phyloP scores from a whole-genome alignment of 2,797 vertebrate species.

The Neosilurus mollespiculum region DNA sequence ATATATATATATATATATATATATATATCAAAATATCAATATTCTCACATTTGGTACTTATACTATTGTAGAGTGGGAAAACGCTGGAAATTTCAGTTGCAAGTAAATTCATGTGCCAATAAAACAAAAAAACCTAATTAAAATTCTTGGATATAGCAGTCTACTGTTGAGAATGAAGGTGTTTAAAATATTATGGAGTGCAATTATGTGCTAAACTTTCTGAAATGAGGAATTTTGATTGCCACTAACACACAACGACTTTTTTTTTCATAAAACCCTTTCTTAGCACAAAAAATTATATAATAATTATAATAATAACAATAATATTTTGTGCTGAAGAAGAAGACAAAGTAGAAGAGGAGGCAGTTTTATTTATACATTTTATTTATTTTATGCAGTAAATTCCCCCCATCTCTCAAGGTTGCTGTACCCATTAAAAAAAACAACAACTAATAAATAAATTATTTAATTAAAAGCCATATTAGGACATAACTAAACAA shows the following conservation, averaged over 20 bases:
- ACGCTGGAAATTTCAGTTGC: conserved; percentile 20
- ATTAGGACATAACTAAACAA: background rate
- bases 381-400: too few relatives aligned
- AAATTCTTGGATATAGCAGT: conserved; percentile 22
- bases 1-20: too few relatives aligned
- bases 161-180: conserved; percentile 26
- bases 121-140: background rate
- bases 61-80: conserved; percentile 43
- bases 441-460: too few relatives aligned
- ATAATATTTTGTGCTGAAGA: background rate
- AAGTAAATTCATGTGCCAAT: conserved; percentile 19
- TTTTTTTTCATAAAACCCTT: conserved; percentile 13
- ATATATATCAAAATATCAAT: background rate
- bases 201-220: conserved; percentile 39
- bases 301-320: background rate
- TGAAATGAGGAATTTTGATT: conserved; percentile 51
- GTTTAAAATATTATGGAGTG: conserved; percentile 10
- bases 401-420: background rate
- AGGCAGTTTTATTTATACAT: too few relatives aligned
- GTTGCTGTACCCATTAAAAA: background rate
- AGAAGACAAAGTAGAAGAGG: too few relatives aligned
- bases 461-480: too few relatives aligned
- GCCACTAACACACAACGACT: conserved; percentile 44
- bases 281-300: background rate
- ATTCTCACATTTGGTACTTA: conserved; percentile 30